phyloP scores from a whole-genome alignment of 2,113 vertebrate genomes.

The Charadrius vociferus region DNA sequence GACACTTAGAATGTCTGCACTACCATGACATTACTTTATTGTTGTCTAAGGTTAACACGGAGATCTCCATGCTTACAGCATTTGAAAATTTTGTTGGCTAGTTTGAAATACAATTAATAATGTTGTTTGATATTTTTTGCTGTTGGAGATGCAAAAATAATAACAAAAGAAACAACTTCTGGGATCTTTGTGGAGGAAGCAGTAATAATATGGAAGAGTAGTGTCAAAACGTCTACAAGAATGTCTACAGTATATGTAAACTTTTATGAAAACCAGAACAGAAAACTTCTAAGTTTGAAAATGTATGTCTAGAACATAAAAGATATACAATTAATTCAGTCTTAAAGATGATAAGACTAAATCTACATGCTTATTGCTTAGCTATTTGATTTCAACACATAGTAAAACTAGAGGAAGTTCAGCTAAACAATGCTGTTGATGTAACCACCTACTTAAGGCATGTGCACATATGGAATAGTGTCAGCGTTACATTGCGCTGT shows the following conservation, averaged over 20 bases:
- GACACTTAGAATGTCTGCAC: not conserved
- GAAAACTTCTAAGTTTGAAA: not conserved
- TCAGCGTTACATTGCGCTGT: not conserved
- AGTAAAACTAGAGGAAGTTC: not conserved
- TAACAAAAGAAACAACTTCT: not conserved
- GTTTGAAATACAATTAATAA: not conserved
- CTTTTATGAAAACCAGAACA: not conserved
- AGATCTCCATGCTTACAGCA: not conserved
- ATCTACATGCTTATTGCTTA: not conserved
- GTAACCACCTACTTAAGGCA: not conserved
- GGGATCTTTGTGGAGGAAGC: not conserved
- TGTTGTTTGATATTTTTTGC: not conserved
- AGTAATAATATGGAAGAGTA: not conserved
- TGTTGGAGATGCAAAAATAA: not conserved
- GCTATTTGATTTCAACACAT: not conserved
- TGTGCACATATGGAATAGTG: not conserved
- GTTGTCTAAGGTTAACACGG: not conserved
- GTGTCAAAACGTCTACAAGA: not conserved
- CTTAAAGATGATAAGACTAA: not conserved
- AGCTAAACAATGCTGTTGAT: not conserved
- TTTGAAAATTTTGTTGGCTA: not conserved
- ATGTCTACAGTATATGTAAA: not conserved
- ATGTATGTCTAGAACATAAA: not conserved
- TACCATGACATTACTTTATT: not conserved
- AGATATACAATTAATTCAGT: not conserved